Evolutionary conservation across 2,113 vertebrate genomes (phyloP).

Genomic region (Lagopus muta): DNA sequence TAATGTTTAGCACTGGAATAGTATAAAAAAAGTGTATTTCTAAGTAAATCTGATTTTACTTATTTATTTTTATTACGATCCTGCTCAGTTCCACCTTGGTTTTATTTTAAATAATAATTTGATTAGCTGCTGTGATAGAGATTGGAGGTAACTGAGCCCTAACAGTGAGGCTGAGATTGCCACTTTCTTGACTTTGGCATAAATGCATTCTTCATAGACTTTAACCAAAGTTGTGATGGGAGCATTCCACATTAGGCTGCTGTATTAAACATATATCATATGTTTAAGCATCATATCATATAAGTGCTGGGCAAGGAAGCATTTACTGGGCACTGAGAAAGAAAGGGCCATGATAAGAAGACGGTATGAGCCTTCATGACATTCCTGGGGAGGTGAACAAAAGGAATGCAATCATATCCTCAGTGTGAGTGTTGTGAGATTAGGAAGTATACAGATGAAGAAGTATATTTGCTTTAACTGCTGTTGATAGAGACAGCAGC

Average conservation of each 20-base stretch:
- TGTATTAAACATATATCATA: background rate
- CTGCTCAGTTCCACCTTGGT: background rate
- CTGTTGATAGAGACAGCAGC: background rate
- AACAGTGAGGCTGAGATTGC: background rate
- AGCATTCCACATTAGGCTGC: background rate
- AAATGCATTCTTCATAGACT: background rate
- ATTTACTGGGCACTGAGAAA: background rate
- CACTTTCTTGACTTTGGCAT: background rate
- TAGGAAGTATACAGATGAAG: background rate
- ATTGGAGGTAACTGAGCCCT: background rate
- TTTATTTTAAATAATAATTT: slow-evolving; percentile 1
- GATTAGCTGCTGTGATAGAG: slow-evolving; percentile 24
- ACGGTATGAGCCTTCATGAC: background rate
- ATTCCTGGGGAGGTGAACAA: background rate
- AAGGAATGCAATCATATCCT: background rate
- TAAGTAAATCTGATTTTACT: background rate
- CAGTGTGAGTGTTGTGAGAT: background rate
- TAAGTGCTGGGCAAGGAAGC: background rate
- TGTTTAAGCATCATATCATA: background rate
- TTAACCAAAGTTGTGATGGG: background rate
- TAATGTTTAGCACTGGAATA: background rate
- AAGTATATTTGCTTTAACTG: background rate
- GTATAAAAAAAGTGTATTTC: background rate
- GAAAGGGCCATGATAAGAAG: background rate
- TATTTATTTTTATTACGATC: background rate